Base-by-base conservation (phyloP, 2,797 vertebrate genomes). In the Trachurus trachurus region DNA sequence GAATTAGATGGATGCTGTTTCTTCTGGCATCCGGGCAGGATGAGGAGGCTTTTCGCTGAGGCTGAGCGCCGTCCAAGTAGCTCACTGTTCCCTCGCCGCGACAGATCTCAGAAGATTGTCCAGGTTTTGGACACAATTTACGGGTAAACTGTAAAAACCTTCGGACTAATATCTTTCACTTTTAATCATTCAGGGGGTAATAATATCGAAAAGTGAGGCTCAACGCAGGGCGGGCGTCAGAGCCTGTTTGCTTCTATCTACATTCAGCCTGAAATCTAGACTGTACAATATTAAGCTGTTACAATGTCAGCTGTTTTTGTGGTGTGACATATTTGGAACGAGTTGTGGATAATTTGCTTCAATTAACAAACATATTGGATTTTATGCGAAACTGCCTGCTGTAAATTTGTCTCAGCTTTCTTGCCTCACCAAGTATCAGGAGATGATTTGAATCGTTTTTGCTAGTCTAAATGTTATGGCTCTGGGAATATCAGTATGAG, bases 1-100 rank as follows among this genome's bases (percentile, higher is more conserved):
- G 76, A 78, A 75, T 66, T 47, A 81, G 53, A 81, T 42, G 59
- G 75, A 82, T 49, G 80, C 34, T 71, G 82, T 87, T 90, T 86
- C 79, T 83, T 74, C 65, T 83, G 79, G 82, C 73, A 37, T 42
- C 21, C n/a, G 9, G 40, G 67, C 59, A 74, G 61, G 69, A 82
- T 21, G 57, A 69, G 67, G 59, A 6, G 49, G 50, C 63, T 88
- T 88, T 83, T 26, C 52, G 54, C 45, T n/a, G n/a, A 44, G 66
- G 31, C 60, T 45, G 73, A 66, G 52, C 29, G 40, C 15, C 7
- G 13, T 62, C 78, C 78, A 75, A 77, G 56, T 0, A 42, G 59
- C 57, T 69, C 62, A 19, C 31, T 59, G 59, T 67, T 63, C 52
- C 34, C 31, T 44, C 64, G 5, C 29, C 34, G 40, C 12, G 56